Evolutionary conservation across 2,888 invertebrate genomes (phyloP), one percentile per base, ranked within the genome.

Genomic region (Panopea generosa): DNA sequence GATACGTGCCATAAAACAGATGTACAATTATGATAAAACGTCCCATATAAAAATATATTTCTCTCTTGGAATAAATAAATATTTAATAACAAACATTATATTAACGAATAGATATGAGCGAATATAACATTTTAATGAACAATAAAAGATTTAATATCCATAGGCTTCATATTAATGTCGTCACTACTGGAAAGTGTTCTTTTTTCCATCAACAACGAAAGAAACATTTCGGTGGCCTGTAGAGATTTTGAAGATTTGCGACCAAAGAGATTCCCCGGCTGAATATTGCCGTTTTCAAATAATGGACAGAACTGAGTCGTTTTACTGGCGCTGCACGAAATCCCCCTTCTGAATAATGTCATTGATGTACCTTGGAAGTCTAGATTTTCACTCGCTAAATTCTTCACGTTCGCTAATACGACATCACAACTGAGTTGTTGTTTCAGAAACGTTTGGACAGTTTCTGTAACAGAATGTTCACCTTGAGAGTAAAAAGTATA

Each of bases 81-180:
- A n/a, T n/a, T n/a, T n/a, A n/a, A n/a, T n/a, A n/a, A n/a, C n/a
- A n/a, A n/a, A n/a, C n/a, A n/a, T n/a, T n/a, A n/a, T n/a, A n/a
- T n/a, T n/a, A n/a, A n/a, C n/a, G n/a, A n/a, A n/a, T n/a, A n/a
- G n/a, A n/a, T n/a, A n/a, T n/a, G n/a, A n/a, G n/a, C n/a, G n/a
- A n/a, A n/a, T n/a, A n/a, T n/a, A n/a, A n/a, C n/a, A n/a, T 33
- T 11, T 33, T 11, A 4, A 33, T 33, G 11, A 33, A 65, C 16
- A 22, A 63, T 72, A 60, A 77, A 80, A 67, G 80, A 77, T 49
- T 74, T 73, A n/a, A 80, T 61, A 50, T 80, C 80, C 80, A 80
- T 80, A 2, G 80, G 73, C 7, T 47, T n/a, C 4, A 80, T n/a
- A 9, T 22, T 14, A 11, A 80, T 29, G 18, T 16, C 40, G 24